Base-by-base conservation (phyloP, 2,113 vertebrate genomes). In the Cyphomyrus plagiostoma region DNA sequence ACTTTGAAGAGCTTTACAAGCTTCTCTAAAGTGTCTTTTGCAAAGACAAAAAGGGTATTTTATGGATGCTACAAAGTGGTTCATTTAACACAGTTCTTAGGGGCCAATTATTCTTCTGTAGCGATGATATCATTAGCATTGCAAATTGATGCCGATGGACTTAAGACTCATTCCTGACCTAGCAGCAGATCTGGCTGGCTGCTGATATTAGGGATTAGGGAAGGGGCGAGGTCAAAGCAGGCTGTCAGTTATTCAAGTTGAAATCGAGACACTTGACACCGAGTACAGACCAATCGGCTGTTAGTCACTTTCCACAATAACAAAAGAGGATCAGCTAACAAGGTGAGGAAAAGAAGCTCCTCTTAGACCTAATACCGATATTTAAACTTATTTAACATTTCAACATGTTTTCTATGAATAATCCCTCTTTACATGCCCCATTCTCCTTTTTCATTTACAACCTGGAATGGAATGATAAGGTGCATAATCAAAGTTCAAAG, bases 371-470 rank as follows among this genome's bases (percentile, higher is more conserved):
- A 39, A 87, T 15, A 30, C 11, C 50, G 56, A 35, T 86, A 58
- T 87, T 62, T 70, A 70, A 42, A 21, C 30, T 82, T 45, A 86
- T 39, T 62, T 89, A 90, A 89, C 88, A 89, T 91, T 94, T 92
- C 92, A 92, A 93, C 95, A 95, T 95, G 95, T 94, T 94, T 94
- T 88, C 91, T 90, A 92, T 93, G 94, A 95, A 93, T 94, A 95
- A 95, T 95, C 92, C 92, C 92, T 93, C 92, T 93, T 94, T 46
- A 46, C 95, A 95, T 89, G 93, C 93, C 92, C 94, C 95, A 96
- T 96, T 96, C 95, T 95, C 95, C 95, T 92, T 93, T 94, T 95
- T 93, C 94, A 95, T 95, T 95, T 94, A 94, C 93, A 93, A 89
- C 77, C 91, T 91, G 93, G 50, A 52, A 92, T 92, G 26, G 10